A percentile compares a stretch with the other conserved stretches of the same genome.
Evolutionary conservation across 1,140 invertebrate genomes (phyloP).

Genomic region (Trichomalopsis sarcophagae): DNA sequence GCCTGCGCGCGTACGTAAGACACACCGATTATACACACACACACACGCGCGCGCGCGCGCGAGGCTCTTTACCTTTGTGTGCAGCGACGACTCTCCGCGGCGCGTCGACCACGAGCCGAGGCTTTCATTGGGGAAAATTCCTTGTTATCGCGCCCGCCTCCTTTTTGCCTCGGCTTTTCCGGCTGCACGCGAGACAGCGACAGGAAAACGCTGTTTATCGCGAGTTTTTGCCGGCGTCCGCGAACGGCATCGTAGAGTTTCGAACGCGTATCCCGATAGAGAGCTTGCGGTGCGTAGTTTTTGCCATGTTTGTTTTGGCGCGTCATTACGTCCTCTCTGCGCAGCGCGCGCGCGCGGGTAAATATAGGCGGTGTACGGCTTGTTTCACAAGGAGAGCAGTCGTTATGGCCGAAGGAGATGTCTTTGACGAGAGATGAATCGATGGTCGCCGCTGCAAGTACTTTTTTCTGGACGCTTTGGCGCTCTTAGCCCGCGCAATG

Average conservation of each 20-base stretch:
- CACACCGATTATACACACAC: neutral
- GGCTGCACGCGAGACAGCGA: no score
- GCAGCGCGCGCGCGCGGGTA: neutral
- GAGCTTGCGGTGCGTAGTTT: neutral
- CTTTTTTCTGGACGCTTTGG: neutral
- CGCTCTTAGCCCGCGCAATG: neutral
- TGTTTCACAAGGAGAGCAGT: neutral
- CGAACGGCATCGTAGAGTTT: no score
- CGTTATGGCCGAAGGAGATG: neutral
- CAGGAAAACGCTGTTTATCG: no score
- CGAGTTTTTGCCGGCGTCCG: no score
- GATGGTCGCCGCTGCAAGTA: neutral
- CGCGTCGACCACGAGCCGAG: no score
- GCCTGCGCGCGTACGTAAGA: neutral
- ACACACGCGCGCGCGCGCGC: no score
- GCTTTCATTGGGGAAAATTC: no score
- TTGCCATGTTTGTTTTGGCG: slow-evolving; percentile 33
- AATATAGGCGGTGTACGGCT: neutral
- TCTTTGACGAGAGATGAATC: neutral
- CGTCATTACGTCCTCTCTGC: neutral
- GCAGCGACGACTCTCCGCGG: no score
- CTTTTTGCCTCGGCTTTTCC: no score
- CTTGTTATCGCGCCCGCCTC: no score
- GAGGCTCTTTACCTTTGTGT: no score
- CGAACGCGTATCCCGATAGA: no score